These are phyloP conservation scores for Origma solitaria DNA, from an alignment of 2,113 vertebrate genomes.

Conservation along the genomic window DNA sequence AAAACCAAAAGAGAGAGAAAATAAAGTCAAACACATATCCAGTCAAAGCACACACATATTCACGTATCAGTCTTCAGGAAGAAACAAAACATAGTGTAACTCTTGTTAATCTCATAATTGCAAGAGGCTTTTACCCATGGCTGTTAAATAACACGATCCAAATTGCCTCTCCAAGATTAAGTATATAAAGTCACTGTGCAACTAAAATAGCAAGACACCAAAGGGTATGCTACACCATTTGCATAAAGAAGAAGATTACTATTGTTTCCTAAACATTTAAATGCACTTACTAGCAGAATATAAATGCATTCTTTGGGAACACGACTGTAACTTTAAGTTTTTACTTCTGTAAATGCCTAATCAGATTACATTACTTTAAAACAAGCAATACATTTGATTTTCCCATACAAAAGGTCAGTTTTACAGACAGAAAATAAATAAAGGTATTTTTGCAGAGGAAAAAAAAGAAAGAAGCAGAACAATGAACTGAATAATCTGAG, in stretches of 20 bases:
- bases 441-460: neutral
- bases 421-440: neutral
- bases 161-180: constrained; percentile 15
- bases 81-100: constrained; percentile 50
- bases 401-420: neutral
- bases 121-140: constrained; percentile 35
- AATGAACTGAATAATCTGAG: neutral
- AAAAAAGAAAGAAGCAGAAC: neutral
- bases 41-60: neutral
- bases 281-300: neutral
- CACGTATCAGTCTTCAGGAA: neutral
- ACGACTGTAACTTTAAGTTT: neutral
- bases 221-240: neutral
- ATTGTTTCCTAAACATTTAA: neutral
- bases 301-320: neutral
- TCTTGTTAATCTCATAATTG: constrained; percentile 49
- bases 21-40: neutral
- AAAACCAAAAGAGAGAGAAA: neutral
- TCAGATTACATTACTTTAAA: neutral
- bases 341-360: neutral
- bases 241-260: neutral
- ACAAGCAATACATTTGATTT: neutral
- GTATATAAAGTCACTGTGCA: neutral
- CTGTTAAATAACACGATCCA: constrained; percentile 44
- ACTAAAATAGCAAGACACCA: constrained; percentile 21